A percentile compares a stretch with the other conserved stretches of the same genome.
Conservation (phyloP, 2,113 vertebrate genomes). For the Nannospalax galili region DNA sequence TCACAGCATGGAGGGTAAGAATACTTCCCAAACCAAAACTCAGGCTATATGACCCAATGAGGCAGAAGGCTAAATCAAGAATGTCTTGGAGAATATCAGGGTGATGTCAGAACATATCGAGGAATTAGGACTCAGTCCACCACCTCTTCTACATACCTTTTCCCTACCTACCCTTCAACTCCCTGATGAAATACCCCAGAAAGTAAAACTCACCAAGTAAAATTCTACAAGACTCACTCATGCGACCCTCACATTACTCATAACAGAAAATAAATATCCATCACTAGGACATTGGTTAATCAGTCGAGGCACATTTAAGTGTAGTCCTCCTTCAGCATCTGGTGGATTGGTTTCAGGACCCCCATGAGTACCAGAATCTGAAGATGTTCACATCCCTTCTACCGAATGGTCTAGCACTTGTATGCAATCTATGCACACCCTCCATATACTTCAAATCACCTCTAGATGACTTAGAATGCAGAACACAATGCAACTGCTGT, state of each 20-base stretch:
- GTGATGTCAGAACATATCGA: conserved; percentile 50
- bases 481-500: not conserved
- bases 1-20: not conserved
- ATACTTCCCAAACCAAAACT: conserved; percentile 55
- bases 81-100: conserved; percentile 47
- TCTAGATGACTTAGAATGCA: not conserved
- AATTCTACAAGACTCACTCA: not conserved
- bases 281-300: not conserved
- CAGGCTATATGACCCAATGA: not conserved
- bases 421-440: not conserved
- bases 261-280: not conserved
- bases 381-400: too few species aligned
- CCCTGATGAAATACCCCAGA: conserved; percentile 18
- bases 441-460: not conserved
- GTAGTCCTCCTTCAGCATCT: not conserved
- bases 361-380: not conserved
- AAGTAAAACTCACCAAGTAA: not conserved
- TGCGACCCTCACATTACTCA: not conserved
- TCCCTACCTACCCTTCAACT: not conserved
- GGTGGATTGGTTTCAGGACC: not conserved
- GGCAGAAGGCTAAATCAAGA: conserved; percentile 43
- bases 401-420: not conserved
- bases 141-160: not conserved
- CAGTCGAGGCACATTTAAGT: not conserved
- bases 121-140: not conserved